These are phyloP conservation scores for Zaprionus davidi DNA, from an alignment of 1,140 invertebrate species.

Conservation along the genomic window DNA sequence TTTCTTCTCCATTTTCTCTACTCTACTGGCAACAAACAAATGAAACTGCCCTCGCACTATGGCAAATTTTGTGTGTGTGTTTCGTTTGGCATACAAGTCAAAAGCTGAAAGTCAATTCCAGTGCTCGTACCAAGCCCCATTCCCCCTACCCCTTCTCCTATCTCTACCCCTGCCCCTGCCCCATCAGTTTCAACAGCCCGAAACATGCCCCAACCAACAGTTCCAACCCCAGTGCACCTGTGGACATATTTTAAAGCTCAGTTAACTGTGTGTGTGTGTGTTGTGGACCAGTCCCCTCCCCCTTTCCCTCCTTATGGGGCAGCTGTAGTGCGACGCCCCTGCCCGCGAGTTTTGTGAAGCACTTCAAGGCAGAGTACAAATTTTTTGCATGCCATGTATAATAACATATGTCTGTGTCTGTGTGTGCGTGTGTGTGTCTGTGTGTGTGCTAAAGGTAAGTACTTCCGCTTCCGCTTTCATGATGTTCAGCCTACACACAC, in stretches of 20 bases:
- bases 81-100: constrained; percentile 69
- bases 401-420: constrained; percentile 41
- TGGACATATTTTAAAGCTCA: constrained; percentile 77
- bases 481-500: constrained; percentile 45
- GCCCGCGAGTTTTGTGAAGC: constrained; percentile 32
- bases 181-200: neutral
- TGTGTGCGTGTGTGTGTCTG: constrained; percentile 28
- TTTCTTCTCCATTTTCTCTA: neutral
- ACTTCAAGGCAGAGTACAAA: constrained; percentile 57
- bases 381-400: constrained; percentile 56
- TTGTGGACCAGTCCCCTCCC: constrained; percentile 13
- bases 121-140: constrained; percentile 18
- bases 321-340: constrained; percentile 23
- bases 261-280: constrained; percentile 28
- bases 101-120: constrained; percentile 77
- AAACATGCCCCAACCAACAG: constrained; percentile 13
- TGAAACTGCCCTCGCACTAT: constrained; percentile 32
- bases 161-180: neutral
- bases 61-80: constrained; percentile 56
- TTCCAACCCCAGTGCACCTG: constrained; percentile 59
- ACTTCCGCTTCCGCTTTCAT: constrained; percentile 79
- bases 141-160: too few species aligned
- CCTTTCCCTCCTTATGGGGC: neutral
- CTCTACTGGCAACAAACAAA: neutral
- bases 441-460: constrained; percentile 63